phyloP scores from a whole-genome alignment of 2,888 invertebrate species.

The Calameuta pallipes region DNA sequence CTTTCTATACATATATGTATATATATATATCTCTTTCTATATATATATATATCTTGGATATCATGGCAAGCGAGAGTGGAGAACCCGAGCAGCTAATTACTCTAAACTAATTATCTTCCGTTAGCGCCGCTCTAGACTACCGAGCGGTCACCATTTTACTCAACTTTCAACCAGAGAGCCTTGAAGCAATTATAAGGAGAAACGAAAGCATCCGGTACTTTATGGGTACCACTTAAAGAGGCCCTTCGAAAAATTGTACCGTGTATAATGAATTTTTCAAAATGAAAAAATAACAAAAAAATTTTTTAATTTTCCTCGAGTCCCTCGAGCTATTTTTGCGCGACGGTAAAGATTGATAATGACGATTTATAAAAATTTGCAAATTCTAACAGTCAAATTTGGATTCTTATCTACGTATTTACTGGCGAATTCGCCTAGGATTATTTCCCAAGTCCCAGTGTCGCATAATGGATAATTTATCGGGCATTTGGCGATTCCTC shows the following conservation, averaged over 20 bases:
- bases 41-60: neutral
- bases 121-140: constrained; percentile 36
- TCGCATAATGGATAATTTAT: constrained; percentile 7
- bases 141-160: constrained; percentile 18
- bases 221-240: too few species aligned
- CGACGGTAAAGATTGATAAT: too few species aligned
- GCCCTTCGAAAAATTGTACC: too few species aligned
- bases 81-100: constrained; percentile 47
- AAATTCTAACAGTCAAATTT: too few species aligned
- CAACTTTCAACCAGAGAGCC: constrained; percentile 7
- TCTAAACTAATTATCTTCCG: constrained; percentile 57
- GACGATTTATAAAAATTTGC: too few species aligned
- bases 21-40: too few species aligned
- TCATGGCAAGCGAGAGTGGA: constrained; percentile 14
- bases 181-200: constrained; percentile 6
- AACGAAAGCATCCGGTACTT: too few species aligned
- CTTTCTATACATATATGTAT: neutral
- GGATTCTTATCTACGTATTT: too few species aligned
- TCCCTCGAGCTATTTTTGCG: too few species aligned
- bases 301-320: too few species aligned
- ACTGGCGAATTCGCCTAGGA: neutral
- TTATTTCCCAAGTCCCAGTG: constrained; percentile 2
- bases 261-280: too few species aligned
- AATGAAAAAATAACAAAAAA: too few species aligned
- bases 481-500: constrained; percentile 14